Evolutionary conservation across 2,797 vertebrate genomes (phyloP).

Genomic region (Characodon lateralis): DNA sequence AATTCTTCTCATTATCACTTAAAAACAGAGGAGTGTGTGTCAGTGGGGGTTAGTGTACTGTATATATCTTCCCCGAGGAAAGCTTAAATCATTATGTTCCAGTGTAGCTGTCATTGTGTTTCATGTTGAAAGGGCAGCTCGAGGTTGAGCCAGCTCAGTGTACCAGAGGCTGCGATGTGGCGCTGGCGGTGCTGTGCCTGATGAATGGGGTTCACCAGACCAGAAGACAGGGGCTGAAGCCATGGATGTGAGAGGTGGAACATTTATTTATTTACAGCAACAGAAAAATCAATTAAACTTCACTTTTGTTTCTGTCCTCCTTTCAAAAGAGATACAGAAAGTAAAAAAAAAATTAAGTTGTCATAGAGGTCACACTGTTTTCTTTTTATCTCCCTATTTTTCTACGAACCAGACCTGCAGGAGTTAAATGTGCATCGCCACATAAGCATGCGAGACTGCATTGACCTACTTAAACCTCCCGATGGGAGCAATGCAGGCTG

Average conservation of each 20-base stretch:
- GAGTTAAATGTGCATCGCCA: slow-evolving; percentile 28
- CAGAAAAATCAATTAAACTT: slow-evolving; percentile 68
- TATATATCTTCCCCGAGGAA: slow-evolving; percentile 13
- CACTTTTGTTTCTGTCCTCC: slow-evolving; percentile 23
- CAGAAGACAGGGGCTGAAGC: slow-evolving; percentile 67
- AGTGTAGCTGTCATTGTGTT: neutral
- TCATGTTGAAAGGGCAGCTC: slow-evolving; percentile 39
- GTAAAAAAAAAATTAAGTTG: slow-evolving; percentile 50
- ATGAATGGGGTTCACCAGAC: slow-evolving; percentile 76
- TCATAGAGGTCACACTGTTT: neutral
- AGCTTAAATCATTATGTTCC: slow-evolving; percentile 28
- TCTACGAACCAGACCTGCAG: slow-evolving; percentile 27
- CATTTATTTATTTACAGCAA: slow-evolving; percentile 69
- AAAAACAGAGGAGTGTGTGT: slow-evolving; percentile 13
- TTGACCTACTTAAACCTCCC: slow-evolving; percentile 40
- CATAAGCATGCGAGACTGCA: slow-evolving; percentile 10
- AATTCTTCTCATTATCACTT: slow-evolving; percentile 37
- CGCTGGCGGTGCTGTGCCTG: slow-evolving; percentile 41
- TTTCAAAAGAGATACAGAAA: slow-evolving; percentile 8
- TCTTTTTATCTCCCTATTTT: neutral
- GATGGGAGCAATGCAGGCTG: slow-evolving; percentile 33
- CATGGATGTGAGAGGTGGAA: slow-evolving; percentile 68
- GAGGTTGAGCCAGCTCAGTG: slow-evolving; percentile 48
- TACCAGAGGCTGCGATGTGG: slow-evolving; percentile 18
- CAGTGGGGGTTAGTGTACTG: slow-evolving; percentile 4